Conservation (phyloP, 2,797 vertebrate species). For the Xiphophorus birchmanni region DNA sequence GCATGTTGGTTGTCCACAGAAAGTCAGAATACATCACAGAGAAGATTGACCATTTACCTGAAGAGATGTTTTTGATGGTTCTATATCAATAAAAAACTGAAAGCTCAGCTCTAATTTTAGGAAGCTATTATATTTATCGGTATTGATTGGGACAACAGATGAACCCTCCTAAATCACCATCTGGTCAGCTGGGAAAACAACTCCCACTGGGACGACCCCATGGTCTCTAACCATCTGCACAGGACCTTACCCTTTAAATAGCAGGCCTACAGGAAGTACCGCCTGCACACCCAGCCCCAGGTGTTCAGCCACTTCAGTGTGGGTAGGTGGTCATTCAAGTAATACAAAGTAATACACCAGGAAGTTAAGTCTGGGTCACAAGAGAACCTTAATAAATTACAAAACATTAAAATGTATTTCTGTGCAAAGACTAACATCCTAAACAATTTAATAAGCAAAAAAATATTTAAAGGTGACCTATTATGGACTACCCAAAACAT, state of each 20-base stretch:
- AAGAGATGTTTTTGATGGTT: neutral
- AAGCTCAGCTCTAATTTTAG: neutral
- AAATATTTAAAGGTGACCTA: too few relatives aligned
- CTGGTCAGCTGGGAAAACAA: neutral
- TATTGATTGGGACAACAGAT: neutral
- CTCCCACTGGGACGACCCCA: neutral
- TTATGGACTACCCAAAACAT: too few relatives aligned
- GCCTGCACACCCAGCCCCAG: neutral
- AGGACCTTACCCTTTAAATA: neutral
- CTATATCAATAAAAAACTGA: too few relatives aligned
- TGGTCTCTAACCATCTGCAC: constrained; percentile 5
- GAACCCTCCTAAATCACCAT: neutral
- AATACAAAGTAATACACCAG: neutral
- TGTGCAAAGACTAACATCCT: neutral
- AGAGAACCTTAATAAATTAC: neutral
- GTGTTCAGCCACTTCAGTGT: neutral
- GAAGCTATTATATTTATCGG: neutral
- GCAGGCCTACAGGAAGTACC: neutral
- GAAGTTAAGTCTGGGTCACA: neutral
- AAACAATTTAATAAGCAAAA: neutral
- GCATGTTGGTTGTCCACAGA: neutral
- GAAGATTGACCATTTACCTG: neutral
- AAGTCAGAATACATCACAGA: neutral
- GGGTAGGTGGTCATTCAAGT: neutral
- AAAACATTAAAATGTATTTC: neutral